Evolutionary conservation across 2,888 invertebrate species (phyloP).

Genomic region (Sialis fuliginosa): DNA sequence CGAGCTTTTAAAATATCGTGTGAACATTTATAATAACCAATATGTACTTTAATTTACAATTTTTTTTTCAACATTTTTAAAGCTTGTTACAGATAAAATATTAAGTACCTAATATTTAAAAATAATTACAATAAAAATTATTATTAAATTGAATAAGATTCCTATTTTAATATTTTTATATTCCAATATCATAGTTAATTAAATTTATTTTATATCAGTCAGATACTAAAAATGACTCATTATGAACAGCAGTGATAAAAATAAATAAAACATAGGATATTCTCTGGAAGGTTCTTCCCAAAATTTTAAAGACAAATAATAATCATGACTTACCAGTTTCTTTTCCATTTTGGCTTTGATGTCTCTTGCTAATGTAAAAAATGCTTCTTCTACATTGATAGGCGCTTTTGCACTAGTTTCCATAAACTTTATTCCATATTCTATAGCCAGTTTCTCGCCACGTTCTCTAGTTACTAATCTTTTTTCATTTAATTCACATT

Average conservation of each 20-base stretch:
- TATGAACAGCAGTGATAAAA: too few relatives aligned
- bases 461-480: conserved; percentile 91
- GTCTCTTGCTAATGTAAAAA: conserved; percentile 92
- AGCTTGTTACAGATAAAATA: too few relatives aligned
- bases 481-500: conserved; percentile 94
- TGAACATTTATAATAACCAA: too few relatives aligned
- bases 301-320: background rate
- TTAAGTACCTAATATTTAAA: too few relatives aligned
- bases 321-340: conserved; percentile 61
- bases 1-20: too few relatives aligned
- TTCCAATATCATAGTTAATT: too few relatives aligned
- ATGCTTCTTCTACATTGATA: conserved; percentile 94
- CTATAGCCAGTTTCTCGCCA: conserved; percentile 92
- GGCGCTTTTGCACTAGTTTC: conserved; percentile 98
- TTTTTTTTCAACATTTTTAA: too few relatives aligned
- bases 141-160: too few relatives aligned
- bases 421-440: conserved; percentile 98
- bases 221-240: background rate
- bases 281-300: background rate
- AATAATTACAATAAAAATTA: too few relatives aligned
- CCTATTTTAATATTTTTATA: too few relatives aligned
- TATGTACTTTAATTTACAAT: too few relatives aligned
- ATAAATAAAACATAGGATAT: background rate
- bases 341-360: conserved; percentile 98
- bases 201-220: background rate